Evolutionary conservation across 2,888 invertebrate genomes (phyloP).

Genomic region (Gastracanthus pulcherrimus): DNA sequence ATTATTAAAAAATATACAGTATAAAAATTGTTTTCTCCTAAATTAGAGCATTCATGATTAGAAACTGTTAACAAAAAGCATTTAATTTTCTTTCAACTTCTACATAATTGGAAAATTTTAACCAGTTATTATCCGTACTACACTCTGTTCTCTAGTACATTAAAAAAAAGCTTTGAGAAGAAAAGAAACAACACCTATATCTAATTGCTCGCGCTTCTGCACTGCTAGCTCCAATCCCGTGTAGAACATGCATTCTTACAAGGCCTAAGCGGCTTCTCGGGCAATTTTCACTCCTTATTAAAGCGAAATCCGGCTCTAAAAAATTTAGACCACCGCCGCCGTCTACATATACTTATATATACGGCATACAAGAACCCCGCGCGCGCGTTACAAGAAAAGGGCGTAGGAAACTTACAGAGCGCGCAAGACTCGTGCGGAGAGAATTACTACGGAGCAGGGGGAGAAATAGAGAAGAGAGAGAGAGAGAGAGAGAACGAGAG

Average conservation of each 20-base stretch:
- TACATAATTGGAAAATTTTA: too few species aligned
- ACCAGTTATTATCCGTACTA: too few species aligned
- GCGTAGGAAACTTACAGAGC: background rate
- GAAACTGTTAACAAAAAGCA: too few species aligned
- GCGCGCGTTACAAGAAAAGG: background rate
- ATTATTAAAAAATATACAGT: too few species aligned
- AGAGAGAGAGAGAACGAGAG: background rate
- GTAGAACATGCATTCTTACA: background rate
- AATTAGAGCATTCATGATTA: too few species aligned
- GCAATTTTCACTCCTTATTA: slow-evolving; percentile 36
- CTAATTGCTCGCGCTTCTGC: too few species aligned
- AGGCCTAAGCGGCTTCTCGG: background rate
- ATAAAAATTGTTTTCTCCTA: too few species aligned
- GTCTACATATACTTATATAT: too few species aligned
- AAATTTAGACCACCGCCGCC: slow-evolving; percentile 19
- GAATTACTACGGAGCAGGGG: background rate
- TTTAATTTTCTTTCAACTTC: too few species aligned
- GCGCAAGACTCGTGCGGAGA: background rate
- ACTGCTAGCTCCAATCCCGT: background rate
- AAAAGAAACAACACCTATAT: background rate
- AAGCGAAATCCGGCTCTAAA: slow-evolving; percentile 13
- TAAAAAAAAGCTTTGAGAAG: too few species aligned
- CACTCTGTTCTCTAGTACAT: too few species aligned
- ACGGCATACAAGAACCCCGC: too few species aligned
- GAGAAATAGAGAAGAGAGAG: background rate